Evolutionary conservation across 2,888 invertebrate species (phyloP).

Genomic region (Cotesia congregata): DNA sequence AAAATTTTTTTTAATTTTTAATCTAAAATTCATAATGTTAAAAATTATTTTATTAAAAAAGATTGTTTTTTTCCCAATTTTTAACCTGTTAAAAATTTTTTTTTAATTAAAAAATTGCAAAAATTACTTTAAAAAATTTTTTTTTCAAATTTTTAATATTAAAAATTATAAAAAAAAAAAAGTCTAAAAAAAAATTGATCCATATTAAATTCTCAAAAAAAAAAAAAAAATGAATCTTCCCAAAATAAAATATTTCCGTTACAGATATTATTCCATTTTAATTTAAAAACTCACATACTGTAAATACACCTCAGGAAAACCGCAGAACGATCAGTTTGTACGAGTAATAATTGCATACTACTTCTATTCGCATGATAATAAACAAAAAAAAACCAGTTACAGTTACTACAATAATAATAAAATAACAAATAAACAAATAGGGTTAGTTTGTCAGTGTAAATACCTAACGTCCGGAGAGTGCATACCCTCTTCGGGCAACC

Average conservation of each 20-base stretch:
- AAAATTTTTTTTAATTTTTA: too few relatives aligned
- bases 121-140: too few relatives aligned
- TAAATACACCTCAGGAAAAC: conserved; percentile 67
- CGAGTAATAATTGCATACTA: conserved; percentile 36
- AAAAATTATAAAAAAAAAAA: conserved; percentile 20
- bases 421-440: conserved; percentile 64
- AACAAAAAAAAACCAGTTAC: background rate
- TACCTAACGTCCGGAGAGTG: conserved; percentile 62
- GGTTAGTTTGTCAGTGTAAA: conserved; percentile 68
- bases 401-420: conserved; percentile 32
- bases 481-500: conserved; percentile 51
- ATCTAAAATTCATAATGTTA: too few relatives aligned
- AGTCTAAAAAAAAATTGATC: conserved; percentile 2
- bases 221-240: conserved; percentile 34
- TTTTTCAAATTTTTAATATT: background rate
- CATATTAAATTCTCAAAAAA: background rate
- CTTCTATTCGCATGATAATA: background rate
- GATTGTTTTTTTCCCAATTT: too few relatives aligned
- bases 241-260: conserved; percentile 52
- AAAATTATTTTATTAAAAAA: too few relatives aligned
- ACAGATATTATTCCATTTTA: conserved; percentile 66
- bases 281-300: conserved; percentile 56
- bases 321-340: conserved; percentile 44
- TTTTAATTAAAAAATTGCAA: too few relatives aligned
- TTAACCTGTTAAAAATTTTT: too few relatives aligned